Percentiles rank a stretch among this genome's conserved stretches.
Conservation (phyloP, 2,113 vertebrate genomes). For the Hirundichthys speculiger region DNA sequence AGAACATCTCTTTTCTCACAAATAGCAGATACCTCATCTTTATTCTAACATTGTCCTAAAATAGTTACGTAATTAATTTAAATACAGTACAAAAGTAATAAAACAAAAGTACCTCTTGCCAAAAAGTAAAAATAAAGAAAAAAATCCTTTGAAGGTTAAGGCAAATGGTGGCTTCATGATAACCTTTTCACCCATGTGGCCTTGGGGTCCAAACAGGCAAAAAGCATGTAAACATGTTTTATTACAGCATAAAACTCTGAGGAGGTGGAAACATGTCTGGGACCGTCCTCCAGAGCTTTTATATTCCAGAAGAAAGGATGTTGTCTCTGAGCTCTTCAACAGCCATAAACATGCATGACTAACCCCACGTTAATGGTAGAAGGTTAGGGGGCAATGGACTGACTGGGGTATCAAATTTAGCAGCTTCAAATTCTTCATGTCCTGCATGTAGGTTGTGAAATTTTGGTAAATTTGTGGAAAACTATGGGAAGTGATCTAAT, state of each 20-base stretch:
- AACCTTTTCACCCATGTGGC: conserved; percentile 77
- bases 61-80: conserved; percentile 39
- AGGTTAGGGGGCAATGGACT: conserved; percentile 62
- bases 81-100: conserved; percentile 48
- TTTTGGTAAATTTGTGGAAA: conserved; percentile 12
- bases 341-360: conserved; percentile 73
- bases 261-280: conserved; percentile 68
- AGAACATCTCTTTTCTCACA: conserved; percentile 20
- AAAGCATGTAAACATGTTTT: conserved; percentile 83
- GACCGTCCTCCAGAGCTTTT: conserved; percentile 67
- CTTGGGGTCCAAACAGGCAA: conserved; percentile 54
- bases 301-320: conserved; percentile 66
- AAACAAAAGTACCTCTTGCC: conserved; percentile 45
- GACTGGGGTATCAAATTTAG: conserved; percentile 52
- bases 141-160: conserved; percentile 57
- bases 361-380: conserved; percentile 68
- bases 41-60: conserved; percentile 26
- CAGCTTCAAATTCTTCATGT: conserved; percentile 7
- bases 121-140: conserved; percentile 32
- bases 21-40: neutral
- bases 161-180: conserved; percentile 66
- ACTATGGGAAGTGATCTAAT: conserved; percentile 3
- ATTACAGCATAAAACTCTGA: conserved; percentile 77
- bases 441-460: conserved; percentile 22
- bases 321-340: conserved; percentile 69